Base-by-base conservation (phyloP, 2,888 invertebrate genomes). In the Tenthredo mesomela region DNA sequence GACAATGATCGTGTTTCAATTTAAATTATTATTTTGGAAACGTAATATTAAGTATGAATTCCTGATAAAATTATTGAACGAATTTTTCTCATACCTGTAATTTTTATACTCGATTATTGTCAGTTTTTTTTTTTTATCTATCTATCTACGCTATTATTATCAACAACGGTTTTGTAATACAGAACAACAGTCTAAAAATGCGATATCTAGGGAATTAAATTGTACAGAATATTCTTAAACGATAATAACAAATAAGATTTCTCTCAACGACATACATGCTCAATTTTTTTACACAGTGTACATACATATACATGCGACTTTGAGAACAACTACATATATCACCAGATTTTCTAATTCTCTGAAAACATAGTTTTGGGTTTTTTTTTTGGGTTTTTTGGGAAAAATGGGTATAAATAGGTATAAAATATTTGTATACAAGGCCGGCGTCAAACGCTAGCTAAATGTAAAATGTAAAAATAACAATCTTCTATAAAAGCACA, bases 201-300 rank as follows among this genome's bases (percentile, higher is more conserved):
- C 70, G 33, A 61, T 50, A 29, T 21, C n/a, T 77, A 75, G 7
- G 29, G 37, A 40, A 58, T 10, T 37, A 21, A 61, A 80, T 40
- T 40, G 40, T 80, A 61, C 25, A 50, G 10, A 54, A 77, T 29
- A 29, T 47, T 18, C 33, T 54, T 33, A 77, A 77, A 47, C 29
- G 10, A 77, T 40, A n/a, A n/a, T 18, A 73, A 54, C 33, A 33
- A 33, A 54, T 33, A 29, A 58, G 21, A 65, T 65, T 65, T 65
- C 21, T 65, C 21, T 43, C 65, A 37, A 65, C 40, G 47, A n/a
- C 82, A 82, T 82, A n/a, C 82, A 82, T 82, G 82, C 82, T 65
- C 18, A 12, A 43, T 21, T 2, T 29, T 21, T 2, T 29, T 15
- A 82, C 6, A 37, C 4, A 3, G 58, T 61, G 58, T 61, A 82